Conservation (phyloP, 1,140 invertebrate genomes). For the Aphidius gifuensis region DNA sequence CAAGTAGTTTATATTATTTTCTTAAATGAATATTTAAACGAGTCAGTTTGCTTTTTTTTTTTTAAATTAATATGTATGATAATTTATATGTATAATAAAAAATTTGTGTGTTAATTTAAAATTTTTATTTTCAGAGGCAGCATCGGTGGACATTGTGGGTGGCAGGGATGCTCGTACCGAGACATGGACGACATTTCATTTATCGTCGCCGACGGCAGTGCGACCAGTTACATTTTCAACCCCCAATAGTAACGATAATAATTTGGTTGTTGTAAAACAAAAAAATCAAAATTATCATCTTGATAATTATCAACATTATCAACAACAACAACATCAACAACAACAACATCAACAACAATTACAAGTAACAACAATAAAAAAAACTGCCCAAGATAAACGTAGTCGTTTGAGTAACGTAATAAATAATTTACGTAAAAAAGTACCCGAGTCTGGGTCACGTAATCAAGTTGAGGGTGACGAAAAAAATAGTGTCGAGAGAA, state of each 20-base stretch:
- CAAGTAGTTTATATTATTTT: conserved; percentile 6
- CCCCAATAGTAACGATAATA: too few species aligned
- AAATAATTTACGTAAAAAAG: conserved; percentile 49
- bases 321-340: conserved; percentile 3
- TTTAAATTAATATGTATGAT: not conserved
- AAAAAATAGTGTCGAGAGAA: conserved; percentile 41
- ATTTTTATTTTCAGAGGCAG: conserved; percentile 38
- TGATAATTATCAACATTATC: not conserved
- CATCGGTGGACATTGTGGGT: conserved; percentile 40
- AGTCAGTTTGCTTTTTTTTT: too few species aligned
- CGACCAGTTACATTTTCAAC: too few species aligned
- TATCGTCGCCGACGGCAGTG: conserved; percentile 28
- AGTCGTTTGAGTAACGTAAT: conserved; percentile 52
- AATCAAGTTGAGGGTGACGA: conserved; percentile 31
- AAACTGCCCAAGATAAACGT: conserved; percentile 48
- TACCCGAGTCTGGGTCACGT: conserved; percentile 31
- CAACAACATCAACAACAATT: conserved; percentile 5
- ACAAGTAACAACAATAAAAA: conserved; percentile 27
- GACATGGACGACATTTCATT: conserved; percentile 25
- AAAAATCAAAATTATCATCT: conserved; percentile 7
- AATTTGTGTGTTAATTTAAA: not conserved
- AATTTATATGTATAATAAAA: too few species aligned
- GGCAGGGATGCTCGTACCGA: conserved; percentile 37
- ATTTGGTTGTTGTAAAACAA: too few species aligned
- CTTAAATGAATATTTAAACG: too few species aligned